These are phyloP conservation scores for Lasioglossum lativentre DNA, from an alignment of 2,888 invertebrate species.

Conservation along the genomic window DNA sequence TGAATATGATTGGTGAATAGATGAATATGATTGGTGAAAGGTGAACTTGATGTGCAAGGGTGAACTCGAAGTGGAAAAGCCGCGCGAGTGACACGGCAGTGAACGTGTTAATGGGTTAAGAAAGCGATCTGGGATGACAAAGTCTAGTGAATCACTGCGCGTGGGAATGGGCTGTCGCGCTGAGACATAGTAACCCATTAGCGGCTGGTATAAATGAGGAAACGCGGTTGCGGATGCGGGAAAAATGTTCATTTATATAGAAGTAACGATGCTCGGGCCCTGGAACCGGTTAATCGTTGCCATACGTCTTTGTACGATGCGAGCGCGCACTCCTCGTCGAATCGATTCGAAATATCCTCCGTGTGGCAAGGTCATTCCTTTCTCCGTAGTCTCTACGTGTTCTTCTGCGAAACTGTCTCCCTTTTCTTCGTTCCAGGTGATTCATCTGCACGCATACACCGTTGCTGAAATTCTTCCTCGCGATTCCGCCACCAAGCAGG, in stretches of 20 bases:
- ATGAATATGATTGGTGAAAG: too few relatives aligned
- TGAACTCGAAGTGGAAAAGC: not conserved
- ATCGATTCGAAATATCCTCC: slow-evolving; percentile 65
- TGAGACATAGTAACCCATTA: slow-evolving; percentile 51
- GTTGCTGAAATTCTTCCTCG: slow-evolving; percentile 52
- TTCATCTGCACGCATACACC: slow-evolving; percentile 31
- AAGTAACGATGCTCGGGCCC: slow-evolving; percentile 23
- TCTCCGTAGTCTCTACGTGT: slow-evolving; percentile 61
- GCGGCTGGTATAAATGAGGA: slow-evolving; percentile 26
- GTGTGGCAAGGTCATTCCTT: slow-evolving; percentile 69
- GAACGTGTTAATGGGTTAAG: slow-evolving; percentile 9
- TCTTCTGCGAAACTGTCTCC: slow-evolving; percentile 64
- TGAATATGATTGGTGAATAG: too few relatives aligned
- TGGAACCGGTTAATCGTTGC: slow-evolving; percentile 56
- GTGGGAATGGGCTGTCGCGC: slow-evolving; percentile 49
- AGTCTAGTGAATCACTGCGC: slow-evolving; percentile 56
- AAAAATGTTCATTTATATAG: slow-evolving; percentile 56
- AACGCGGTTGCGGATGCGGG: slow-evolving; percentile 31
- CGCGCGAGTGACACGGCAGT: not conserved
- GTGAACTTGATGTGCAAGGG: not conserved
- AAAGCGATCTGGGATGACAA: slow-evolving; percentile 54
- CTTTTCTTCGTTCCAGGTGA: slow-evolving; percentile 54
- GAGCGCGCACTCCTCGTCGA: slow-evolving; percentile 9
- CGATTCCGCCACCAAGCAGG: slow-evolving; percentile 17
- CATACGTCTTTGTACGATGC: slow-evolving; percentile 34